Conservation (phyloP, 2,113 vertebrate genomes). For the Conger conger region DNA sequence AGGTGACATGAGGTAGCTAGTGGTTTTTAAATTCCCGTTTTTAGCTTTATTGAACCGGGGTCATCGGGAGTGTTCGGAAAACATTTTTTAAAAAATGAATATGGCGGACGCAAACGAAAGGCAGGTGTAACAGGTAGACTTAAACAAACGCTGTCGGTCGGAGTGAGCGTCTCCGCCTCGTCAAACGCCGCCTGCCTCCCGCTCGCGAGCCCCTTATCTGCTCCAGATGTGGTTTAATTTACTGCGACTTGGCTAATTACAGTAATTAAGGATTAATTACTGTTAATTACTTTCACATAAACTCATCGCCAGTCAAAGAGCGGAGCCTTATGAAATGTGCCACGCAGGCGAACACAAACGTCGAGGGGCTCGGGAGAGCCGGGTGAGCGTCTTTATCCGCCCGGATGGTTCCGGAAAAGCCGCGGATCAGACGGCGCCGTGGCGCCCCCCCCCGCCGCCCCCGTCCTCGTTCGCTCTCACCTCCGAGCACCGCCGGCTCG, state of each 20-base stretch:
- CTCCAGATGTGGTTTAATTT: conserved; percentile 99
- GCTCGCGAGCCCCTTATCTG: conserved; percentile 83
- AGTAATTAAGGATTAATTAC: conserved; percentile 99
- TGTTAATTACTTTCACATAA: conserved; percentile 99
- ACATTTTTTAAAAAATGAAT: conserved; percentile 61
- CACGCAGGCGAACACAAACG: conserved; percentile 75
- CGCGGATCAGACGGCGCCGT: not conserved
- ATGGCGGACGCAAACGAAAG: conserved; percentile 63
- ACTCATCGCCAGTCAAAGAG: conserved; percentile 98
- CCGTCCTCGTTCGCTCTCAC: conserved; percentile 54
- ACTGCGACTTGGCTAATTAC: conserved; percentile 99
- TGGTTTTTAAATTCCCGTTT: not conserved
- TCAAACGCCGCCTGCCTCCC: conserved; percentile 78
- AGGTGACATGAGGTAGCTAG: not conserved
- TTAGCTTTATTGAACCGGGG: not conserved
- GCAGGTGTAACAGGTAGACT: conserved; percentile 78
- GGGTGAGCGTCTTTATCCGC: conserved; percentile 35
- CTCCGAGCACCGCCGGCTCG: not conserved
- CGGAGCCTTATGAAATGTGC: conserved; percentile 87
- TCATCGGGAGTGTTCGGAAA: not conserved
- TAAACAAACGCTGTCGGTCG: conserved; percentile 81
- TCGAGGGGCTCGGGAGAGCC: conserved; percentile 58
- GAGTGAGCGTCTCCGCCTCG: conserved; percentile 72
- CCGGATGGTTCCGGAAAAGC: conserved; percentile 16
- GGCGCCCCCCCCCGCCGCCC: conserved; percentile 8